Conservation (phyloP, 2,888 invertebrate genomes). For the Myathropa florea region DNA sequence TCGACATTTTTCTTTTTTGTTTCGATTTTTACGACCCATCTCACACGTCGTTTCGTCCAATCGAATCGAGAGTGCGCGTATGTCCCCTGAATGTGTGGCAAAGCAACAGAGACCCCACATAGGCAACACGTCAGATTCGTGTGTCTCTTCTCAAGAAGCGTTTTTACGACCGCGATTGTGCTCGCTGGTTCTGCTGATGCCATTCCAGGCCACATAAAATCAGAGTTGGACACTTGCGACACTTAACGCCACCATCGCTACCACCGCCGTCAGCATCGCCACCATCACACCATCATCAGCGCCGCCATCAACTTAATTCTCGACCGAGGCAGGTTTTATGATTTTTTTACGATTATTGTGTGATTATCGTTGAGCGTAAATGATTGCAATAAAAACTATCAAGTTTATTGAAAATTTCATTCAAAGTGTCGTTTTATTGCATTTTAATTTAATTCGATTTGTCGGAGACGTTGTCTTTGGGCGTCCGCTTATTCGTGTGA, state of each 20-base stretch:
- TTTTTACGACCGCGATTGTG: slow-evolving; percentile 45
- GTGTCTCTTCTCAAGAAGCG: slow-evolving; percentile 44
- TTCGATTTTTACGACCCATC: slow-evolving; percentile 56
- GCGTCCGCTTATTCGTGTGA: slow-evolving; percentile 2
- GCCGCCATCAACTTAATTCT: slow-evolving; percentile 63
- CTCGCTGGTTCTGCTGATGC: slow-evolving; percentile 25
- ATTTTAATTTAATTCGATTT: slow-evolving; percentile 72
- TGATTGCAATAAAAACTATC: slow-evolving; percentile 74
- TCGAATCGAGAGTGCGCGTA: slow-evolving; percentile 39
- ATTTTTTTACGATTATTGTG: slow-evolving; percentile 74
- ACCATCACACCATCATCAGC: slow-evolving; percentile 18
- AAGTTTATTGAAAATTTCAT: slow-evolving; percentile 73
- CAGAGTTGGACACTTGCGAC: slow-evolving; percentile 64
- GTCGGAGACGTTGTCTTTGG: slow-evolving; percentile 21
- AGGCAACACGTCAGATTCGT: slow-evolving; percentile 44
- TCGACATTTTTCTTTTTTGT: slow-evolving; percentile 13
- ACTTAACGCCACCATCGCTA: slow-evolving; percentile 52
- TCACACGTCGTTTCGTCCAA: slow-evolving; percentile 42
- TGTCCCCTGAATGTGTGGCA: neutral
- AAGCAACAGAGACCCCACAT: slow-evolving; percentile 21
- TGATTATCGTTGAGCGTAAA: slow-evolving; percentile 75
- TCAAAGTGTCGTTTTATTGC: slow-evolving; percentile 72
- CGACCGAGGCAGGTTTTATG: slow-evolving; percentile 72
- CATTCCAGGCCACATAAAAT: slow-evolving; percentile 52
- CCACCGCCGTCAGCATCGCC: slow-evolving; percentile 8